Conservation (phyloP, 2,113 vertebrate genomes). For the Chaetodon trifascialis region DNA sequence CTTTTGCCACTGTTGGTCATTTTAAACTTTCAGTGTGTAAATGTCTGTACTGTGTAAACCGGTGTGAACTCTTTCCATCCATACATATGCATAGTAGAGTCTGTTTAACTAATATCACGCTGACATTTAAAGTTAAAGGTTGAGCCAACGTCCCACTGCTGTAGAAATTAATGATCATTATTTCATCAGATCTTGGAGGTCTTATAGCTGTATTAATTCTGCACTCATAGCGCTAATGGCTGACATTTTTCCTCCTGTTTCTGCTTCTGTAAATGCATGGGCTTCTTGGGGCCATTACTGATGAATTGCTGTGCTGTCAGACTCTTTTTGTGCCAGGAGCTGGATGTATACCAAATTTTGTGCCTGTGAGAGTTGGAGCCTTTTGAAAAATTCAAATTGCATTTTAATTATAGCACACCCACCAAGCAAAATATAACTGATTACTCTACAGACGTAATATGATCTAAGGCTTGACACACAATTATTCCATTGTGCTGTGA, state of each 20-base stretch:
- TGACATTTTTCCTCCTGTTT: constrained; percentile 40
- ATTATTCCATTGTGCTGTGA: constrained; percentile 42
- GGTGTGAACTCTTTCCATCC: background rate
- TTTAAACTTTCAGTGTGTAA: background rate
- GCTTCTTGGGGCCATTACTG: constrained; percentile 55
- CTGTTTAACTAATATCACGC: constrained; percentile 4
- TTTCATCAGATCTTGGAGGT: constrained; percentile 51
- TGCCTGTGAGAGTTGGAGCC: constrained; percentile 57
- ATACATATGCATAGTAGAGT: background rate
- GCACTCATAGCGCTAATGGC: constrained; percentile 42
- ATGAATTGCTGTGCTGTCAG: constrained; percentile 64
- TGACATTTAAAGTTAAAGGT: constrained; percentile 49
- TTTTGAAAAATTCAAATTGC: constrained; percentile 66
- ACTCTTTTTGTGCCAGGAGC: constrained; percentile 50
- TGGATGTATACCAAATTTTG: constrained; percentile 62
- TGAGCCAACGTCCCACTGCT: constrained; percentile 14
- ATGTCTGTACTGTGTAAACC: background rate
- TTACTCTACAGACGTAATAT: constrained; percentile 58
- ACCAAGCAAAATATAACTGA: constrained; percentile 63
- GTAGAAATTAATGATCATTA: constrained; percentile 27
- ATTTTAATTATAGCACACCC: constrained; percentile 67
- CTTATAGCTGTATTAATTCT: constrained; percentile 37
- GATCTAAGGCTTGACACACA: constrained; percentile 61
- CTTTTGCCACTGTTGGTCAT: background rate
- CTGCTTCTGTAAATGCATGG: constrained; percentile 45